Evolutionary conservation across 2,113 vertebrate genomes (phyloP).

Genomic region (Aleadryas rufinucha): DNA sequence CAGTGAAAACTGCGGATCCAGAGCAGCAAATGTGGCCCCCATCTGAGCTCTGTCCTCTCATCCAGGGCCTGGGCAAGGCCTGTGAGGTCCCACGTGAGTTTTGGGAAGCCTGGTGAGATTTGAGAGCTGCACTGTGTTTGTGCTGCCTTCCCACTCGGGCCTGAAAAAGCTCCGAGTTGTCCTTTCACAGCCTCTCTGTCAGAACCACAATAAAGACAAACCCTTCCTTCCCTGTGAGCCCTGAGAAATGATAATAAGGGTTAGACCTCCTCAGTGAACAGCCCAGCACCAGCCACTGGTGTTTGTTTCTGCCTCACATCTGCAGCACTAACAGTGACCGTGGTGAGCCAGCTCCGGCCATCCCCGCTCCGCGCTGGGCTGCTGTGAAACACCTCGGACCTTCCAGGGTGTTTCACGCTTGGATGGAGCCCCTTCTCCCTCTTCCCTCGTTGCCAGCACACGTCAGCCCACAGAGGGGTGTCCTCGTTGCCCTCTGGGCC

Average conservation of each 20-base stretch:
- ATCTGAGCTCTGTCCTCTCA: neutral
- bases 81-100: neutral
- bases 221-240: neutral
- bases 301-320: neutral
- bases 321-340: neutral
- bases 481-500: neutral
- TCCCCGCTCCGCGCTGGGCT: neutral
- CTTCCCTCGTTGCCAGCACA: neutral
- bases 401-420: neutral
- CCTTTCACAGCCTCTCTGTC: neutral
- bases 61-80: neutral
- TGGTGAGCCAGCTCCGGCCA: neutral
- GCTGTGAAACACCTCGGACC: neutral
- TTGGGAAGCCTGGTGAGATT: neutral
- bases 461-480: neutral
- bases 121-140: neutral
- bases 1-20: neutral
- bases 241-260: neutral
- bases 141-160: neutral
- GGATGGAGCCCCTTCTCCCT: neutral
- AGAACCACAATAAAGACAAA: neutral
- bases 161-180: neutral
- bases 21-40: neutral
- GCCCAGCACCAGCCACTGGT: neutral
- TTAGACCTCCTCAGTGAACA: neutral